phyloP scores from a whole-genome alignment of 1,140 invertebrate species.

The Chironomus striatipennis region DNA sequence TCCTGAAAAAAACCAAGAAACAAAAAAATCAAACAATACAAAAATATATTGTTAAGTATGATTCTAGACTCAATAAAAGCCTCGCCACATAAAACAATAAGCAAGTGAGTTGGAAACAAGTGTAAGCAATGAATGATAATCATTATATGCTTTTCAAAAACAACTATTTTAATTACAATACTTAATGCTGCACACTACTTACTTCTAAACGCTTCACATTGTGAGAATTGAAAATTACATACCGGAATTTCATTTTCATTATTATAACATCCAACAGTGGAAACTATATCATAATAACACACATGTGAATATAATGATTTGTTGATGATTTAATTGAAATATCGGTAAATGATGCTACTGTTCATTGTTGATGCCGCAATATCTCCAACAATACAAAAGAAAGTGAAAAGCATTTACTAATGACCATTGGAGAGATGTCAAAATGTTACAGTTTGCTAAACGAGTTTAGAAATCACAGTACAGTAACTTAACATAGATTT shows the following conservation, averaged over 20 bases:
- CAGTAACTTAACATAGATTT: no score
- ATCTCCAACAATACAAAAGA: constrained; percentile 29
- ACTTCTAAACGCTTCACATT: constrained; percentile 1
- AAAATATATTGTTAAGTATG: no score
- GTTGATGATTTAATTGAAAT: constrained; percentile 9
- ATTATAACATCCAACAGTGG: background rate
- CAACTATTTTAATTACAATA: background rate
- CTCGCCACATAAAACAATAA: no score
- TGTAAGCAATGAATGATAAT: no score
- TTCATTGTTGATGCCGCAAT: background rate
- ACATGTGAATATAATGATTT: background rate
- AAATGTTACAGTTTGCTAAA: background rate
- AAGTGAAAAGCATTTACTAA: constrained; percentile 28
- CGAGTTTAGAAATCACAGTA: no score
- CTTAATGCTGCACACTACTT: background rate
- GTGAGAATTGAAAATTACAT: constrained; percentile 2
- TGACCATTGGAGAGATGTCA: constrained; percentile 16
- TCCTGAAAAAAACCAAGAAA: no score
- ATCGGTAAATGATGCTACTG: background rate
- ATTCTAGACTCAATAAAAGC: no score
- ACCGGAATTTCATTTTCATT: constrained; percentile 8
- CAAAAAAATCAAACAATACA: no score
- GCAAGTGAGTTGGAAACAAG: no score
- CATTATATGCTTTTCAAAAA: no score
- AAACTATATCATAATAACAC: no score